phyloP scores from a whole-genome alignment of 2,113 vertebrate species.

The Herpetotheres cachinnans region DNA sequence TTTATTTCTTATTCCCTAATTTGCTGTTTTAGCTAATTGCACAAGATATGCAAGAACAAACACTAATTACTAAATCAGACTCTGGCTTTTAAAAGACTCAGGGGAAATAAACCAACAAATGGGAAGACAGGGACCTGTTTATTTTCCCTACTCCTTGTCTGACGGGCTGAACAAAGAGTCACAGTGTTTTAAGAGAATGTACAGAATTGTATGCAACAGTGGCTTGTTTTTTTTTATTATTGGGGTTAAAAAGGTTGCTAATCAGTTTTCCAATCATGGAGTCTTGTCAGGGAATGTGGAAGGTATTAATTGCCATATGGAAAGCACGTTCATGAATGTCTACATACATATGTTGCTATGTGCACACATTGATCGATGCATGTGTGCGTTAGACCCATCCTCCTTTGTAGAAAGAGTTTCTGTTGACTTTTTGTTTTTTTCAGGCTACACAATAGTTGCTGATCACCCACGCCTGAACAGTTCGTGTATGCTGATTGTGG shows the following conservation, averaged over 20 bases:
- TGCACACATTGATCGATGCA: fast-evolving
- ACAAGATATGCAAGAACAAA: slow-evolving; percentile 21
- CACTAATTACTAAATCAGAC: slow-evolving; percentile 42
- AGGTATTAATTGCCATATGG: not conserved
- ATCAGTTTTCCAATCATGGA: not conserved
- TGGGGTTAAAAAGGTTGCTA: not conserved
- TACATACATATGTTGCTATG: not conserved
- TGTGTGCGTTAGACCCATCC: not conserved
- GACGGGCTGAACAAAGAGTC: not conserved
- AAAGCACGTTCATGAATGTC: not conserved
- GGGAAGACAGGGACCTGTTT: slow-evolving; percentile 10
- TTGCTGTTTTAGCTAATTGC: slow-evolving; percentile 43
- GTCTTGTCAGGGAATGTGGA: not conserved
- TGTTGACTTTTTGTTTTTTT: not conserved
- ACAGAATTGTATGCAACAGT: not conserved
- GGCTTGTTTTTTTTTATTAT: not conserved
- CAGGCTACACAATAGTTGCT: not conserved
- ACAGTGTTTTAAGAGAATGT: not conserved
- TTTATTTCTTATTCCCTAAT: slow-evolving; percentile 40
- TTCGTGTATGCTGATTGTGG: not conserved
- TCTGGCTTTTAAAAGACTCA: not conserved
- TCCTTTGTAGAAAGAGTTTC: not conserved
- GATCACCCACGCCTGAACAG: not conserved
- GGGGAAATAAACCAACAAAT: slow-evolving; percentile 47
- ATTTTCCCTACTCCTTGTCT: not conserved